Evolutionary conservation across 2,113 vertebrate species (phyloP), one percentile per base, ranked within the genome.

Genomic region (Corythaixoides concolor): DNA sequence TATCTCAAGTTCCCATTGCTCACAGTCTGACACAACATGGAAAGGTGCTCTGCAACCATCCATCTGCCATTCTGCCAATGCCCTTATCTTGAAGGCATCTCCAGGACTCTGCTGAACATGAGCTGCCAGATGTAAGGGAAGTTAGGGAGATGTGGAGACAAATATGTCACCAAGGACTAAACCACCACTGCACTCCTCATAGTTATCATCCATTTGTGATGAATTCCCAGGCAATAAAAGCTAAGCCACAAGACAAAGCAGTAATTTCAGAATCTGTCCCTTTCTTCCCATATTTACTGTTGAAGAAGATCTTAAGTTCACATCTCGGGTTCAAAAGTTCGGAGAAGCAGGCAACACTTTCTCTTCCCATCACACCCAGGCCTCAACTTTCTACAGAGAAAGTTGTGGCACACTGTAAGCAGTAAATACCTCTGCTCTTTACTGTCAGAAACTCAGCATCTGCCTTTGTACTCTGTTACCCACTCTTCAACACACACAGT

Each of bases 11-110:
- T 63, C 78, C 55, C 50, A 30, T 33, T 87, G 90, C 79, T 89
- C 76, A 72, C 77, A 88, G 88, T 9, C 72, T 90, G 88, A 92
- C 2, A 13, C 72, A 69, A 67, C 8, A 56, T 0, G 21, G 52
- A 58, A 73, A 60, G 56, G 59, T 33, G 55, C 64, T 90, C 6
- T 12, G 52, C 47, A 81, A 32, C 35, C 56, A 74, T 17, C 68
- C 79, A 32, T 58, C 80, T 96, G 96, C 95, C 95, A 78, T 93
- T 94, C 92, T 93, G 90, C 86, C 93, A 68, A 9, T 82, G 95
- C 94, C 52, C 11, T 64, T 47, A 5, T 6, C 81, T 66, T 37
- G 24, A 89, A 95, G 12, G 45, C 53, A 43, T 49, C 81, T 93
- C 80, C 94, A 87, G 77, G n/a, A n/a, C 43, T 90, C 70, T 63